Conservation (phyloP, 2,113 vertebrate genomes). For the Hyla sarda region DNA sequence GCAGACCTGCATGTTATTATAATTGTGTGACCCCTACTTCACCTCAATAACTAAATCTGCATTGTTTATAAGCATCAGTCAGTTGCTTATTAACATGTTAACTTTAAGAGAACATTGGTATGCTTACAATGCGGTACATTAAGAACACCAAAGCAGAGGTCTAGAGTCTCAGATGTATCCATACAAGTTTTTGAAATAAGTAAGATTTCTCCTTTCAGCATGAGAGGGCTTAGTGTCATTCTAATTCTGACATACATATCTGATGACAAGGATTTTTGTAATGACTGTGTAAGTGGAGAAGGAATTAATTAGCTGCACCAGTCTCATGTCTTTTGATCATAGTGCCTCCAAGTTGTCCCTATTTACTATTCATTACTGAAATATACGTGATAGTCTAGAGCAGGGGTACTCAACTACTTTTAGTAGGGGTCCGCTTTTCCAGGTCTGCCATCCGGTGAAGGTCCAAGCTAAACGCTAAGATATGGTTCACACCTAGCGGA, state of each 20-base stretch:
- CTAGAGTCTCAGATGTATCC: background rate
- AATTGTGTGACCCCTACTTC: background rate
- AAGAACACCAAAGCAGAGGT: background rate
- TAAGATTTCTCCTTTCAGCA: background rate
- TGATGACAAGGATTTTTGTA: background rate
- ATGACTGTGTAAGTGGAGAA: conserved; percentile 12
- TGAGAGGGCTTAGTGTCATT: background rate
- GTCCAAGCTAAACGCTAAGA: too few relatives aligned
- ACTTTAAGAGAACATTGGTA: background rate
- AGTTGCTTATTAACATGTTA: background rate
- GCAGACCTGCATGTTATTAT: background rate
- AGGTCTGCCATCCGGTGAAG: too few relatives aligned
- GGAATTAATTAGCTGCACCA: conserved; percentile 4
- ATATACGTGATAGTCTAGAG: background rate
- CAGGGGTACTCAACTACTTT: too few relatives aligned
- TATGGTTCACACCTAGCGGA: too few relatives aligned
- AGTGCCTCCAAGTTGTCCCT: background rate
- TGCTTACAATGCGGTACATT: background rate
- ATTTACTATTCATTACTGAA: background rate
- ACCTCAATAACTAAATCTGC: background rate
- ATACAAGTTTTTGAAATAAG: background rate
- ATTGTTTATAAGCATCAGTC: background rate
- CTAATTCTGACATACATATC: background rate
- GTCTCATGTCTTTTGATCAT: background rate
- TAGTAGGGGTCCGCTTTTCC: too few relatives aligned